Percentiles rank a stretch among this genome's conserved stretches.
Conservation (phyloP, 2,797 vertebrate species). For the Morus bassanus region DNA sequence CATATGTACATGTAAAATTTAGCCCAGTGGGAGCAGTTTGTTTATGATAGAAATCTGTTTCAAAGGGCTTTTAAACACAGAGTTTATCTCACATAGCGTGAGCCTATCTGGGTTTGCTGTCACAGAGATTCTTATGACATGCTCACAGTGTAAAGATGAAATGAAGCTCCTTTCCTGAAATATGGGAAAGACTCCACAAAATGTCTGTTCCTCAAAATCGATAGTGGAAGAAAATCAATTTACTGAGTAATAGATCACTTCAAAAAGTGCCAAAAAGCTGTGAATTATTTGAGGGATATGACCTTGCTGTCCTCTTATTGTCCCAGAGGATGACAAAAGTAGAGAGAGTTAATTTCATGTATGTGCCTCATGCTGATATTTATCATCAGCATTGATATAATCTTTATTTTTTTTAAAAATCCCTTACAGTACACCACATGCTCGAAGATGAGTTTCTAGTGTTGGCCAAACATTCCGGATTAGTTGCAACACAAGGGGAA, state of each 20-base stretch:
- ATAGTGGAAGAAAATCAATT: constrained; percentile 6
- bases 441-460: not conserved
- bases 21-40: not conserved
- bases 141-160: not conserved
- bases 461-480: not conserved
- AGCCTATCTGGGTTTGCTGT: not conserved
- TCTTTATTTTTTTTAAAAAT: not conserved
- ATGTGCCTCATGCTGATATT: not conserved
- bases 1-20: not conserved
- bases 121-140: not conserved
- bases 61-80: not conserved
- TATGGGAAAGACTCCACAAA: not conserved
- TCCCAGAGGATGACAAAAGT: not conserved
- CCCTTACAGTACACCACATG: not conserved
- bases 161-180: not conserved
- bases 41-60: not conserved
- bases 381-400: not conserved
- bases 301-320: not conserved
- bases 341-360: not conserved
- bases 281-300: not conserved
- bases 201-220: not conserved
- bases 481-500: not conserved
- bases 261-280: not conserved
- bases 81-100: not conserved
- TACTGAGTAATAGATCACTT: not conserved